phyloP scores from a whole-genome alignment of 2,797 vertebrate genomes.

The Babyrousa celebensis region DNA sequence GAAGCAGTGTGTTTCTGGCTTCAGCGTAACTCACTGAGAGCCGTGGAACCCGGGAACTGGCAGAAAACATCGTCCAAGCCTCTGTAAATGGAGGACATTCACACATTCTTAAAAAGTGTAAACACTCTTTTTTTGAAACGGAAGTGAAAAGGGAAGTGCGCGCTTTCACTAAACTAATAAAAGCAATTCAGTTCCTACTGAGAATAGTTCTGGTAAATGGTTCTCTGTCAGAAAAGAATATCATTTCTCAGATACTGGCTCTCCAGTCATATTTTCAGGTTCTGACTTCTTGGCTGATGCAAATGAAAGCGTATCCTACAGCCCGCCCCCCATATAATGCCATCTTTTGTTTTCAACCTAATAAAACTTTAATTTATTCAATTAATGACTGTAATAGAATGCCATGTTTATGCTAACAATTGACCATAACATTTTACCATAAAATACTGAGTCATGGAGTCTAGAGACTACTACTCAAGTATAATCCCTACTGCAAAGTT shows the following conservation, averaged over 20 bases:
- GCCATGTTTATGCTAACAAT: slow-evolving; percentile 39
- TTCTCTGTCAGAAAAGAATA: slow-evolving; percentile 45
- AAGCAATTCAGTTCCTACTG: slow-evolving; percentile 1
- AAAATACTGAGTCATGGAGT: background rate
- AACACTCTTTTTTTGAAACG: background rate
- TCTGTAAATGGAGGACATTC: slow-evolving; percentile 13
- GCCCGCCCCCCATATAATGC: background rate
- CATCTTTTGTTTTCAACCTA: background rate
- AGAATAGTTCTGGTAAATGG: slow-evolving; percentile 21
- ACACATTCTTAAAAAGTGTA: background rate
- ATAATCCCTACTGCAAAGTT: background rate
- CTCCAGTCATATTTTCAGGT: slow-evolving; percentile 29
- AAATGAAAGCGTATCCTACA: slow-evolving; percentile 24
- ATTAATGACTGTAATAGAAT: slow-evolving; percentile 6
- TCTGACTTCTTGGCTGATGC: slow-evolving; percentile 50
- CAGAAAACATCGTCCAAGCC: slow-evolving; percentile 1
- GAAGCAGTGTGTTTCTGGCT: background rate
- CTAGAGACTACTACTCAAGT: background rate
- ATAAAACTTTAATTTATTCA: background rate
- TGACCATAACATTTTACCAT: background rate
- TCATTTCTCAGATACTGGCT: background rate
- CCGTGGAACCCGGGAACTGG: background rate
- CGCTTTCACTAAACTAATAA: slow-evolving; percentile 68
- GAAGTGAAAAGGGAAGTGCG: slow-evolving; percentile 37
- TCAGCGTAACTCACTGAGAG: slow-evolving; percentile 5